These are phyloP conservation scores for Cryptoprocta ferox DNA, from an alignment of 2,797 vertebrate species.

Conservation along the genomic window DNA sequence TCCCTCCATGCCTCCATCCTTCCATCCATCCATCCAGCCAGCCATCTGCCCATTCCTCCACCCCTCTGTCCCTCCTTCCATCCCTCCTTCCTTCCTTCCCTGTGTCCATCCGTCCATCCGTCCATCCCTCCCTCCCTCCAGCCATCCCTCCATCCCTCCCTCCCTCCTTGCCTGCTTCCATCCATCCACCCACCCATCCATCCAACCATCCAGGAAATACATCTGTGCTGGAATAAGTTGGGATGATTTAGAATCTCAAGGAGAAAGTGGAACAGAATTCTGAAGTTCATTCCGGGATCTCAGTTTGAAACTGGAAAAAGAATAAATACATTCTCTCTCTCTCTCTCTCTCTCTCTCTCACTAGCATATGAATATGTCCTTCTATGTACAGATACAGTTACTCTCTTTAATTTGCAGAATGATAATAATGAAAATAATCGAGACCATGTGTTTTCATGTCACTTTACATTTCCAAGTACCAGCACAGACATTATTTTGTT, in stretches of 20 bases:
- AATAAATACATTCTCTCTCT: background rate
- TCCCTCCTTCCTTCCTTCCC: background rate
- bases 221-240: background rate
- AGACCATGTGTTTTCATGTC: background rate
- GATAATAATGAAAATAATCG: background rate
- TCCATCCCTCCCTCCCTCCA: background rate
- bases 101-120: background rate
- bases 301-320: background rate
- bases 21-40: no score
- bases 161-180: background rate
- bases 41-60: no score
- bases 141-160: background rate
- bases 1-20: no score
- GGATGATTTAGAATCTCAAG: background rate
- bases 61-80: background rate
- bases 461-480: background rate
- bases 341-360: background rate
- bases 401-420: background rate
- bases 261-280: background rate
- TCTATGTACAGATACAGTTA: background rate
- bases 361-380: fast-evolving
- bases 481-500: background rate
- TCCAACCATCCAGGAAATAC: background rate
- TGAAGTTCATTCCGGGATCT: background rate
- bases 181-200: background rate